phyloP scores from a whole-genome alignment of 1,140 invertebrate species.

The Cydia fagiglandana region DNA sequence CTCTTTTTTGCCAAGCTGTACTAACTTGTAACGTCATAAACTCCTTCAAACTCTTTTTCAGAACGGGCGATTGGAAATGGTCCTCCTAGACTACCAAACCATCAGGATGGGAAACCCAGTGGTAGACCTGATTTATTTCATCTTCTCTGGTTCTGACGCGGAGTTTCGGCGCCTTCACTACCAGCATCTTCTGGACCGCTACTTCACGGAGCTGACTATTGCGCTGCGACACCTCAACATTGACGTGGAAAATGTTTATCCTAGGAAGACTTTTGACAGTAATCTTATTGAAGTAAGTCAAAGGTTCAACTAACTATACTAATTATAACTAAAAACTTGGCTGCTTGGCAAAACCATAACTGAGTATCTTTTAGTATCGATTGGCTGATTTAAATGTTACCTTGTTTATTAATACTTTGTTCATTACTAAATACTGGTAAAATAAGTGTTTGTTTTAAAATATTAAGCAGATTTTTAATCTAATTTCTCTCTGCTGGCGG shows the following conservation, averaged over 20 bases:
- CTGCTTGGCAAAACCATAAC: neutral
- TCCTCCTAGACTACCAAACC: conserved; percentile 80
- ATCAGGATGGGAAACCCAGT: conserved; percentile 73
- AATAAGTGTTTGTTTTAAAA: too few species aligned
- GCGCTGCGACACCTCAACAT: conserved; percentile 34
- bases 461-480: too few species aligned
- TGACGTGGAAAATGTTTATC: conserved; percentile 48
- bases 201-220: conserved; percentile 55
- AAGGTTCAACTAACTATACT: neutral
- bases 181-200: conserved; percentile 70
- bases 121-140: conserved; percentile 78
- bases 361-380: neutral
- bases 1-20: too few species aligned
- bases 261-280: conserved; percentile 52
- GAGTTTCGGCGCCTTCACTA: conserved; percentile 69
- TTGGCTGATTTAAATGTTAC: too few species aligned
- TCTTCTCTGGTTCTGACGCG: conserved; percentile 77
- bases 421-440: too few species aligned
- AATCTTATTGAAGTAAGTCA: conserved; percentile 50
- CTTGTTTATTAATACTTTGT: too few species aligned
- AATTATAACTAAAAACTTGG: neutral
- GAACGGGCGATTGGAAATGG: conserved; percentile 53
- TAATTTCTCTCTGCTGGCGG: too few species aligned
- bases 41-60: conserved; percentile 41
- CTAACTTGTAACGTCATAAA: too few species aligned